Evolutionary conservation across 1,140 invertebrate species (phyloP), one percentile per base, ranked within the genome.

Genomic region (Eubasilissa regina): DNA sequence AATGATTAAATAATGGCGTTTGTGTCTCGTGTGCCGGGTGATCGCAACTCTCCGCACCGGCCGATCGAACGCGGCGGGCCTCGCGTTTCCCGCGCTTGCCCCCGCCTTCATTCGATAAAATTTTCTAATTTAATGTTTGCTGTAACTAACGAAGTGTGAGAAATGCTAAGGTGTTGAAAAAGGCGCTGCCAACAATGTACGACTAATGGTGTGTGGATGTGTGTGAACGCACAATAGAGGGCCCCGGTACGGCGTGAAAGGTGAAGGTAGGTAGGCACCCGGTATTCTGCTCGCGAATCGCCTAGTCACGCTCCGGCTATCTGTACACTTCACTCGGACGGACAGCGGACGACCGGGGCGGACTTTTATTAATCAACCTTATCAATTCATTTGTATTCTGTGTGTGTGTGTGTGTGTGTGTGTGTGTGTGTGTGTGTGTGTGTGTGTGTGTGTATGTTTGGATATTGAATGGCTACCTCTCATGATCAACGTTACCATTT

Each of bases 141-240:
- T 84, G 83, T 84, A 84, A 83, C 83, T 85, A 85, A 85, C 84
- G 84, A 85, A 84, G 83, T 85, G 84, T 84, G 84, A 84, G 83
- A 85, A 85, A 84, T 83, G 82, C 53, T 83, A 77, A 79, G 80
- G 80, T 82, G 80, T 82, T 79, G 80, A 82, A 81, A 81, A 81
- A 81, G 25, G 77, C 76, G 80, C 64, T 45, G 51, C 77, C 80
- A 79, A 82, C 80, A 82, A 82, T 82, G 77, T 82, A 72, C 78
- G 56, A 66, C 80, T 82, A 82, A 82, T 82, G 80, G 80, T 85
- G 80, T 86, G 84, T 86, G 85, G 86, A 86, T 84, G 77, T 83
- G 77, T 83, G 80, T 87, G 77, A 84, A 84, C 78, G 81, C 78
- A 82, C 85, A 84, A 78, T 82, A 55, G 74, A 66, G 17, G 75